These are phyloP conservation scores for Corythoichthys haematopterus DNA, from an alignment of 2,113 vertebrate genomes.

Conservation along the genomic window DNA sequence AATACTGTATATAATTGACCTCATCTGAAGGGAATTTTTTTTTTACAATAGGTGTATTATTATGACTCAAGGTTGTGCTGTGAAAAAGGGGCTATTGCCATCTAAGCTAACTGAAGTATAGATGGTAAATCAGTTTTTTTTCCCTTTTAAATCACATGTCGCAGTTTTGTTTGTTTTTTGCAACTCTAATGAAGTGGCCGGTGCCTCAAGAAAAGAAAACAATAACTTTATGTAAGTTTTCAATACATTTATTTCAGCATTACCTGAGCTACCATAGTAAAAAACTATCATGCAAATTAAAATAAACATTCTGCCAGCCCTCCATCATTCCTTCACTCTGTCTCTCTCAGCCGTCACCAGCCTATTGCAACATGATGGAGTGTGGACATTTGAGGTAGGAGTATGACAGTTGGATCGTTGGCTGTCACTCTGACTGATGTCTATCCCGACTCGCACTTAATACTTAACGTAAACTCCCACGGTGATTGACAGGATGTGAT, in stretches of 20 bases:
- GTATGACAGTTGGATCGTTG: slow-evolving; percentile 60
- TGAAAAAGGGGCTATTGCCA: too few species aligned
- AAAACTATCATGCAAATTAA: not conserved
- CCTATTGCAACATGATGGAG: slow-evolving; percentile 56
- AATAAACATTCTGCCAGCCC: slow-evolving; percentile 8
- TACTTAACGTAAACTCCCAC: slow-evolving; percentile 42
- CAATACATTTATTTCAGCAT: not conserved
- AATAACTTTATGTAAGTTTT: not conserved
- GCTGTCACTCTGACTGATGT: slow-evolving; percentile 64
- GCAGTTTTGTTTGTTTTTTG: not conserved
- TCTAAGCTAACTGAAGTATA: too few species aligned
- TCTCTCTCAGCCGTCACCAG: slow-evolving; percentile 5
- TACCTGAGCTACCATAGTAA: not conserved
- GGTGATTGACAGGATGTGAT: slow-evolving; percentile 31
- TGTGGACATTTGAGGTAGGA: slow-evolving; percentile 37
- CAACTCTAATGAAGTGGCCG: not conserved
- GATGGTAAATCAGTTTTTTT: too few species aligned
- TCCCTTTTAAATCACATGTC: too few species aligned
- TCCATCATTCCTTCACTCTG: slow-evolving; percentile 1
- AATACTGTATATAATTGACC: too few species aligned
- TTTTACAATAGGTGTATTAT: too few species aligned
- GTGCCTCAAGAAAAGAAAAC: not conserved
- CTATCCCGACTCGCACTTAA: slow-evolving; percentile 47
- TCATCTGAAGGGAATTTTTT: too few species aligned
- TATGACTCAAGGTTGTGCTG: too few species aligned